Conservation (phyloP, 2,113 vertebrate species). For the Ciconia stormi region DNA sequence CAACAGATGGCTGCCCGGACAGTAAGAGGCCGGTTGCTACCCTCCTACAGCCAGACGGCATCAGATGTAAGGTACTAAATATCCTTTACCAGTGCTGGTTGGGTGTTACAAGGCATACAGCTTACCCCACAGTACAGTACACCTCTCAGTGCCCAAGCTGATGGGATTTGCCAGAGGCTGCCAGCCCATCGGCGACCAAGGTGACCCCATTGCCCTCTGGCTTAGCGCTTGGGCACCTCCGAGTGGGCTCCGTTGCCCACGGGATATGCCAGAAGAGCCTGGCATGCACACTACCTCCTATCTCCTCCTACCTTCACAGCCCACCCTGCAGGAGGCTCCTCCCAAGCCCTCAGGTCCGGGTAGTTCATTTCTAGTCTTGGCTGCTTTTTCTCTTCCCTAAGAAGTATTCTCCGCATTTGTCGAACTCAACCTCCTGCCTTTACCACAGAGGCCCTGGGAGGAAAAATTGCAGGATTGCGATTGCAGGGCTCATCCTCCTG, state of each 20-base stretch:
- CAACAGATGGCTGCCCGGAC: not conserved
- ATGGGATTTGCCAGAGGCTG: not conserved
- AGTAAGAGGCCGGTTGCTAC: not conserved
- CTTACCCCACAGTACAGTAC: not conserved
- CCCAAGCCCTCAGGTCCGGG: rapidly evolving
- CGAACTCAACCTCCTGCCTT: not conserved
- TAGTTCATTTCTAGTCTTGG: not conserved
- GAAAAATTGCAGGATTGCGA: not conserved
- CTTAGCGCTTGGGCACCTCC: not conserved
- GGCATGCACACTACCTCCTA: rapidly evolving
- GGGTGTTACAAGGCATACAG: not conserved
- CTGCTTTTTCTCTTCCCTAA: not conserved
- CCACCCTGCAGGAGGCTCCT: not conserved
- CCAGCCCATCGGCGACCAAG: not conserved
- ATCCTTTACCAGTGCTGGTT: not conserved
- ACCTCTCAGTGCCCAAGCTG: not conserved
- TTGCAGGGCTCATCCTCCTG: not conserved
- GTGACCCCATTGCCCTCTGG: not conserved
- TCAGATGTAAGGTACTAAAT: not conserved
- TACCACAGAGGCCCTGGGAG: not conserved
- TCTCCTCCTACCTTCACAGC: not conserved
- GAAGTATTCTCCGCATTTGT: not conserved
- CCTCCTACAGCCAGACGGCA: not conserved
- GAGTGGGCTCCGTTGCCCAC: not conserved
- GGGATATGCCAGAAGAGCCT: not conserved